Evolutionary conservation across 2,888 invertebrate species (phyloP).

Genomic region (Elmis aenea): DNA sequence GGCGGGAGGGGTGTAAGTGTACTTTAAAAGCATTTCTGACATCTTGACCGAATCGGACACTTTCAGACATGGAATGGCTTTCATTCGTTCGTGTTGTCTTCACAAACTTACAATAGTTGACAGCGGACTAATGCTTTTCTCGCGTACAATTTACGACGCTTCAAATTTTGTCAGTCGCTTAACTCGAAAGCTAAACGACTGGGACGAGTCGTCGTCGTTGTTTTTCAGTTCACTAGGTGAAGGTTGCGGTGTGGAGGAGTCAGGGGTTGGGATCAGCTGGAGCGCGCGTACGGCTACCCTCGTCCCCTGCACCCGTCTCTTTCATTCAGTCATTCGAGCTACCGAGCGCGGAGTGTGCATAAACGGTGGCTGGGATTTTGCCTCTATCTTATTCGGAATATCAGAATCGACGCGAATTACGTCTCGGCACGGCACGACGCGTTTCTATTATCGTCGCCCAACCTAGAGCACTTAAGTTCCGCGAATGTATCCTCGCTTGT

Average conservation of each 20-base stretch:
- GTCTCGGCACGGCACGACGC: slow-evolving; percentile 6
- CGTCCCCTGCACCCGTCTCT: slow-evolving; percentile 19
- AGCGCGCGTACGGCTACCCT: slow-evolving; percentile 29
- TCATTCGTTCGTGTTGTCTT: slow-evolving; percentile 39
- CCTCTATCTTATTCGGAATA: slow-evolving; percentile 16
- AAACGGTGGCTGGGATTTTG: slow-evolving; percentile 19
- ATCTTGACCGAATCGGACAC: slow-evolving; percentile 50
- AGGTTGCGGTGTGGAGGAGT: slow-evolving; percentile 34
- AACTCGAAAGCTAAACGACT: slow-evolving; percentile 6
- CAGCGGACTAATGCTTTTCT: slow-evolving; percentile 21
- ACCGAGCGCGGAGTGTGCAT: slow-evolving; percentile 27
- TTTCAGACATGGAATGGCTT: slow-evolving; percentile 49
- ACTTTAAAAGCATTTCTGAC: slow-evolving; percentile 51
- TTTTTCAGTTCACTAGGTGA: slow-evolving; percentile 44
- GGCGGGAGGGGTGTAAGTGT: slow-evolving; percentile 37
- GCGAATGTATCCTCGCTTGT: slow-evolving; percentile 17
- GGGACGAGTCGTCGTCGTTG: slow-evolving; percentile 29
- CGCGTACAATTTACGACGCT: slow-evolving; percentile 15
- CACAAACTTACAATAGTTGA: slow-evolving; percentile 24
- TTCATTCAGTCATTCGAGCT: slow-evolving; percentile 34
- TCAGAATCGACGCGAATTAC: slow-evolving; percentile 17
- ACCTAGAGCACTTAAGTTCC: slow-evolving; percentile 16
- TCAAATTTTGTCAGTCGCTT: slow-evolving; percentile 12
- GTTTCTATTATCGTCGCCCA: slow-evolving; percentile 14
- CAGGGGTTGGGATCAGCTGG: slow-evolving; percentile 30